Base-by-base conservation (phyloP, 2,888 invertebrate genomes). In the Patella depressa region DNA sequence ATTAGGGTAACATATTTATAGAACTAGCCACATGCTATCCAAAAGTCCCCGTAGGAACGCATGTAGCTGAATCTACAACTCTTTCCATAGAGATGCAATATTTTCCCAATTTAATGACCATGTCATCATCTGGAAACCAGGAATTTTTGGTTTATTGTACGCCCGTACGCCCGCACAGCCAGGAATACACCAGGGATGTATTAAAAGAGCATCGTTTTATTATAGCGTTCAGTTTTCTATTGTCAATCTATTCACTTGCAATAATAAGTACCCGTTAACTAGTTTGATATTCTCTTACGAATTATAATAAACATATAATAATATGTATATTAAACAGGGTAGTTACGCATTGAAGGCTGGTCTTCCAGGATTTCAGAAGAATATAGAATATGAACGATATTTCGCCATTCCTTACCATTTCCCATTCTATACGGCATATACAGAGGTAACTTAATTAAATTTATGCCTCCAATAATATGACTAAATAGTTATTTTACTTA, bases 381-480 rank as follows among this genome's bases (percentile, higher is more conserved):
- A 84, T 72, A 72, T 83, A 3, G 88, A 88, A 72, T 85, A 86
- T 76, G 76, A 83, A 19, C 84, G 85, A 53, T 89, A 88, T 79
- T 87, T 83, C 72, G 80, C 83, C 24, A 82, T 85, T n/a, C 91
- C 91, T 11, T 85, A 86, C 24, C 83, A 88, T 54, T 91, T 90
- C 75, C 90, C 89, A 2, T 88, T 88, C 72, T 85, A 89, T 81
- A 89, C 89, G n/a, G 87, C 90, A 0, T 91, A 87, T 82, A 80
- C 82, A 3, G 91, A 91, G 88, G 90, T 90, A 83, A 78, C 24
- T 12, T 4, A 15, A 65, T 1, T 19, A 45, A 1, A 9, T 45
- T 45, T 45, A 45, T 4, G 45, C 9, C 5, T 5, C 34, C 34
- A 34, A 34, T 34, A 34, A 34, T 34, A 34, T 5, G 34, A 34